Conservation (phyloP, 2,888 invertebrate genomes). For the Bombylius major region DNA sequence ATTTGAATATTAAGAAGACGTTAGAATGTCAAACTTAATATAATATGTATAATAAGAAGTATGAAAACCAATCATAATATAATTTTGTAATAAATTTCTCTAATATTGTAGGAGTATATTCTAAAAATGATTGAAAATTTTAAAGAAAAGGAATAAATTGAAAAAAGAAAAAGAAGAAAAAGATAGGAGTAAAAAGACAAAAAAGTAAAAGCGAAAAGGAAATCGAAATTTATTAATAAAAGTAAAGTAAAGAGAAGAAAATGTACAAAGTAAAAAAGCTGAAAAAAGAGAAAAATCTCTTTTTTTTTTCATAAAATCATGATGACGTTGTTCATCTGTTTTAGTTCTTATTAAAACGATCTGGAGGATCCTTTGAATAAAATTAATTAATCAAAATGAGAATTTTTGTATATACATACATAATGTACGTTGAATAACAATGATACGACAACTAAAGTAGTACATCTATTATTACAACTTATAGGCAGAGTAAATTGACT, state of each 20-base stretch:
- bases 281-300: neutral
- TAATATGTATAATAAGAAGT: no score
- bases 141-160: no score
- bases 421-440: conserved; percentile 9
- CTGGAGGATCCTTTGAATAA: neutral
- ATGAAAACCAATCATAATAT: no score
- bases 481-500: neutral
- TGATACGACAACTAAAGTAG: no score
- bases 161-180: no score
- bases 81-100: no score
- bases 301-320: neutral
- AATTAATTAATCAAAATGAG: neutral
- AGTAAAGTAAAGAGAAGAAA: neutral
- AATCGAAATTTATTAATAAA: neutral
- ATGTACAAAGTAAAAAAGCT: neutral
- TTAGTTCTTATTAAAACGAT: no score
- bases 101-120: no score
- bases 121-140: no score
- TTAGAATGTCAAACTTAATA: no score
- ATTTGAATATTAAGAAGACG: no score
- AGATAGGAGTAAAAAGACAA: neutral
- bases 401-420: neutral
- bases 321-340: neutral
- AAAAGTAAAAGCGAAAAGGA: neutral
- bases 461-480: no score